Evolutionary conservation across 2,797 vertebrate genomes (phyloP).

Genomic region (Bovichtus diacanthus): DNA sequence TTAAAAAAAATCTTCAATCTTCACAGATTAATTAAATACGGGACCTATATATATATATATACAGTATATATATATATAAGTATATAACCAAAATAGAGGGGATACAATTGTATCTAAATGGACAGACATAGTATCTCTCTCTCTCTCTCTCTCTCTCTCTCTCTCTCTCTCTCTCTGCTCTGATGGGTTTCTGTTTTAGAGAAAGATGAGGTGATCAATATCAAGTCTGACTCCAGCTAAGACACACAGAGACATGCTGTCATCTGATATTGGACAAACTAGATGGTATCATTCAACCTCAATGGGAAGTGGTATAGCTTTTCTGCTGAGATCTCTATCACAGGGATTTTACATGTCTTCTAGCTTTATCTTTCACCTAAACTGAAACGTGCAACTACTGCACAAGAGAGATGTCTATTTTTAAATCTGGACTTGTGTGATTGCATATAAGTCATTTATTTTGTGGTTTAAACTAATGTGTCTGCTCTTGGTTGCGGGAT

Average conservation of each 20-base stretch:
- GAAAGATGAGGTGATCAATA: constrained; percentile 56
- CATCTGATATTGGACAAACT: constrained; percentile 53
- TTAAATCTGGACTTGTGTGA: neutral
- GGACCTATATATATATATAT: neutral
- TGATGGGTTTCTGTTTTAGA: constrained; percentile 29
- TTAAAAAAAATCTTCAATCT: neutral
- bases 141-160: no score
- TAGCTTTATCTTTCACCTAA: constrained; percentile 6
- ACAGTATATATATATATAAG: neutral
- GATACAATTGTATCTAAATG: neutral
- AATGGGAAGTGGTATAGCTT: neutral
- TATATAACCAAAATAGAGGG: neutral
- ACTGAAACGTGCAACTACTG: constrained; percentile 8
- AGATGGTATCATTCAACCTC: constrained; percentile 49
- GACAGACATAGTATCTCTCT: neutral
- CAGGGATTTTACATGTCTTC: constrained; percentile 5
- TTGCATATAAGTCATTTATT: neutral
- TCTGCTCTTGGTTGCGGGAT: constrained; percentile 11
- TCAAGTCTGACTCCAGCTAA: constrained; percentile 40
- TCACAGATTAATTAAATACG: constrained; percentile 1
- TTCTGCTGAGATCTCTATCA: constrained; percentile 22
- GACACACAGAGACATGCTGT: constrained; percentile 43
- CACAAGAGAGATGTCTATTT: neutral
- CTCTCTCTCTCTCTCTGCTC: no score
- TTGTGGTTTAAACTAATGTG: constrained; percentile 17